These are phyloP conservation scores for Lophochroa leadbeateri DNA, from an alignment of 2,113 vertebrate genomes.

Conservation along the genomic window DNA sequence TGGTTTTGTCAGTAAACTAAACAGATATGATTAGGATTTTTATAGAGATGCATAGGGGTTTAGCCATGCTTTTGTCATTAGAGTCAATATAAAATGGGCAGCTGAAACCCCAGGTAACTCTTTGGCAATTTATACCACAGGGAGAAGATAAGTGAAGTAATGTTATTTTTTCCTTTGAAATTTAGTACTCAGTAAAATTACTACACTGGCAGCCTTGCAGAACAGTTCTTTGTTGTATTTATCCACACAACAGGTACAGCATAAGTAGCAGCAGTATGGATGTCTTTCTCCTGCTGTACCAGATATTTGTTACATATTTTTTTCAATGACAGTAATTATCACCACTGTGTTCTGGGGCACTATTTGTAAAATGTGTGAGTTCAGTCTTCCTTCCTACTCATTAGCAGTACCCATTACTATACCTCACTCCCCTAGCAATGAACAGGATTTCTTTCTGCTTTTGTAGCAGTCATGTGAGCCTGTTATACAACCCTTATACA, in stretches of 20 bases:
- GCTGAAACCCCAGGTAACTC: slow-evolving; percentile 29
- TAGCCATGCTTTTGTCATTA: slow-evolving; percentile 43
- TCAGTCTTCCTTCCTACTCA: not conserved
- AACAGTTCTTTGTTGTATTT: slow-evolving; percentile 39
- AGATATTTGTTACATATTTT: not conserved
- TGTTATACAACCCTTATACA: not conserved
- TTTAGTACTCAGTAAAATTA: slow-evolving; percentile 17
- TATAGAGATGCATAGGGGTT: slow-evolving; percentile 22
- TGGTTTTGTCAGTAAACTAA: slow-evolving; percentile 51
- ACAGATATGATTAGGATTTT: slow-evolving; percentile 54
- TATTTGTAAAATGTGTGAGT: not conserved
- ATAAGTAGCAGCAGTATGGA: not conserved
- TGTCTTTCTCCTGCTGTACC: not conserved
- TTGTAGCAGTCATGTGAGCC: not conserved
- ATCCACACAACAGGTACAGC: not conserved
- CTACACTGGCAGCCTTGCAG: slow-evolving; percentile 25
- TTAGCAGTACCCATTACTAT: not conserved
- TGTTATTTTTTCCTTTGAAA: slow-evolving; percentile 40
- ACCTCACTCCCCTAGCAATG: not conserved
- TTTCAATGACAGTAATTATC: not conserved
- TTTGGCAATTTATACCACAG: slow-evolving; percentile 11
- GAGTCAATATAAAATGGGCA: slow-evolving; percentile 40
- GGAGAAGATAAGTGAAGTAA: slow-evolving; percentile 39
- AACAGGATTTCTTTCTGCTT: not conserved
- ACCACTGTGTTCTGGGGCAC: not conserved